Base-by-base conservation (phyloP, 1,140 invertebrate species). In the Trinorchestia longiramus region DNA sequence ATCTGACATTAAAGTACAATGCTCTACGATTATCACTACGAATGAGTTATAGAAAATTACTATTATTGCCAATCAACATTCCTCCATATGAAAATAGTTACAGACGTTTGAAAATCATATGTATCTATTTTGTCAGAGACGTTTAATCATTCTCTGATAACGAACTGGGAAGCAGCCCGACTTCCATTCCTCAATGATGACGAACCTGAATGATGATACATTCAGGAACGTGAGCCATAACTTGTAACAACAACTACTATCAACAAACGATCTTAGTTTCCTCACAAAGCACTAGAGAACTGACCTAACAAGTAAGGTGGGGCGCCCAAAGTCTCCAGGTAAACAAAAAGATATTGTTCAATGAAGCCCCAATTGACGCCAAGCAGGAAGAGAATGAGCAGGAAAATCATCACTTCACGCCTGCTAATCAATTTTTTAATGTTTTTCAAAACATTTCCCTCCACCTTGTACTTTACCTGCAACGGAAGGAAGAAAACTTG, bases 281-380 rank as follows among this genome's bases (percentile, higher is more conserved):
- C 28, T 19, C 28, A 36, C 8, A 77, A 23, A 1, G 11, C 47
- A 19, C n/a, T n/a, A 23, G 62, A 23, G 1, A 11, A 77, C 95
- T 97, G 97, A 98, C 98, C 98, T 87, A 99, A 97, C 96, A 99
- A 97, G 97, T 98, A 98, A 97, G 98, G 98, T 41, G 96, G 96
- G 53, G 96, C 96, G 3, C 57, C 1, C 41, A 96, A 57, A 40
- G 19, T 57, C 94, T 97, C 95, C 87, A 99, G 97, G 97, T 98
- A 99, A 96, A 99, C 98, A 97, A 99, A 99, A 0, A 99, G 97
- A 97, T 98, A 99, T 36, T 98, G 98, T 97, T 99, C 98, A 57
- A 99, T 98, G 97, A 99, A 99, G 45, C 98, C 98, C 98, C 98
- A 99, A 97, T 98, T 98, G 97, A 98, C 98, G 87, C 98, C 98